These are phyloP conservation scores for Xiphophorus birchmanni DNA, from an alignment of 2,797 vertebrate genomes.

Conservation along the genomic window DNA sequence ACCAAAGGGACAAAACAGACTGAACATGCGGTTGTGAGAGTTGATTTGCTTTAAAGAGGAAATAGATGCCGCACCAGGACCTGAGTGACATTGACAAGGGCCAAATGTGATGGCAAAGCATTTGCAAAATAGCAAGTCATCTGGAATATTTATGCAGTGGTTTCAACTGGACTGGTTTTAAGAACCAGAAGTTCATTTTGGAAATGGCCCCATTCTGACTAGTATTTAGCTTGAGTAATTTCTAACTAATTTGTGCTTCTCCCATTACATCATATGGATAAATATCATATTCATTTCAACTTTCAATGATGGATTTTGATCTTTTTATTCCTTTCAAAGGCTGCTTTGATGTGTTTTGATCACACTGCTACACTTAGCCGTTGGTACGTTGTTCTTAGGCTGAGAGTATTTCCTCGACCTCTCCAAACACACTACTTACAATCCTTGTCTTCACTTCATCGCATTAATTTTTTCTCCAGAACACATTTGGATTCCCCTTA, in stretches of 20 bases:
- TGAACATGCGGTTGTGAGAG: not conserved
- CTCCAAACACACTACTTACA: not conserved
- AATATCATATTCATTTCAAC: not conserved
- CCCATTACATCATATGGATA: not conserved
- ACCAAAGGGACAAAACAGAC: not conserved
- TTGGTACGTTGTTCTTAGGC: not conserved
- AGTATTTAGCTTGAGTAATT: not conserved
- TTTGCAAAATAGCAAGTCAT: not conserved
- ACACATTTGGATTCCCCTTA: not conserved
- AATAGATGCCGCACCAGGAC: not conserved
- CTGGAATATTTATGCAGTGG: constrained; percentile 1
- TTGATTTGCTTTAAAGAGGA: not conserved
- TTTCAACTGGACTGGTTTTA: constrained; percentile 4
- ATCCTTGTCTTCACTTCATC: not conserved
- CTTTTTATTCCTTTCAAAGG: not conserved
- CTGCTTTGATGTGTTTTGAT: not conserved
- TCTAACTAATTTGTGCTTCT: not conserved
- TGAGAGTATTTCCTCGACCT: not conserved
- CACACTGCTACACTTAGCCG: not conserved
- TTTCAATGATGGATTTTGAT: not conserved
- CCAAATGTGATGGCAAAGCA: not conserved
- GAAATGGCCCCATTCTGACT: not conserved
- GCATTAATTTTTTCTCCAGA: not conserved
- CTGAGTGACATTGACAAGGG: not conserved
- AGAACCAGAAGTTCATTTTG: not conserved